phyloP scores from a whole-genome alignment of 2,888 invertebrate genomes.

The Brachycybe producta region DNA sequence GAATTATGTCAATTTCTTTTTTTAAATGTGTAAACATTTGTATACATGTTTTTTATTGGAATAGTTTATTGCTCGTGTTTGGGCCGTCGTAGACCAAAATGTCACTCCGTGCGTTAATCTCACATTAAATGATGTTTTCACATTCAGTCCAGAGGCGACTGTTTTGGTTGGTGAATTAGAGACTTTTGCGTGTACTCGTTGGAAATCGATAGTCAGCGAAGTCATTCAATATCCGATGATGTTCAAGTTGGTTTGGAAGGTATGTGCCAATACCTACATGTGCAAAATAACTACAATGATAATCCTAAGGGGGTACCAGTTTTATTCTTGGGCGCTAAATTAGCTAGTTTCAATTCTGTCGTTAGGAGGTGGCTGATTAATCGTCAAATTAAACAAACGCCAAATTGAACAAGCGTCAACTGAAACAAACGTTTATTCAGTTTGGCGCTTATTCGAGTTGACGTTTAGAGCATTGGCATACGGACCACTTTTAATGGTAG shows the following conservation, averaged over 20 bases:
- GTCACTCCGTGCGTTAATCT: conserved; percentile 4
- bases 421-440: too few relatives aligned
- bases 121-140: conserved; percentile 5
- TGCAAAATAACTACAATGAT: too few relatives aligned
- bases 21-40: neutral
- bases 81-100: neutral
- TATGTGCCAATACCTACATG: too few relatives aligned
- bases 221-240: conserved; percentile 14
- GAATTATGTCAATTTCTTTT: neutral
- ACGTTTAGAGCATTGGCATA: too few relatives aligned
- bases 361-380: too few relatives aligned
- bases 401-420: too few relatives aligned
- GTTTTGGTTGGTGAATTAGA: conserved; percentile 3
- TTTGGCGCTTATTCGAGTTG: too few relatives aligned
- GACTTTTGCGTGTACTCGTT: conserved; percentile 3
- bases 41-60: neutral
- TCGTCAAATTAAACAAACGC: too few relatives aligned
- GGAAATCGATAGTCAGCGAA: conserved; percentile 9
- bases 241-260: conserved; percentile 17
- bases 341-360: too few relatives aligned
- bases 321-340: too few relatives aligned
- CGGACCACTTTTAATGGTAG: too few relatives aligned
- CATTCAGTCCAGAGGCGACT: neutral
- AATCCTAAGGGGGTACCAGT: too few relatives aligned
- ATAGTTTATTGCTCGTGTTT: conserved; percentile 10